Conservation (phyloP, 2,113 vertebrate genomes). For the Sorex araneus region DNA sequence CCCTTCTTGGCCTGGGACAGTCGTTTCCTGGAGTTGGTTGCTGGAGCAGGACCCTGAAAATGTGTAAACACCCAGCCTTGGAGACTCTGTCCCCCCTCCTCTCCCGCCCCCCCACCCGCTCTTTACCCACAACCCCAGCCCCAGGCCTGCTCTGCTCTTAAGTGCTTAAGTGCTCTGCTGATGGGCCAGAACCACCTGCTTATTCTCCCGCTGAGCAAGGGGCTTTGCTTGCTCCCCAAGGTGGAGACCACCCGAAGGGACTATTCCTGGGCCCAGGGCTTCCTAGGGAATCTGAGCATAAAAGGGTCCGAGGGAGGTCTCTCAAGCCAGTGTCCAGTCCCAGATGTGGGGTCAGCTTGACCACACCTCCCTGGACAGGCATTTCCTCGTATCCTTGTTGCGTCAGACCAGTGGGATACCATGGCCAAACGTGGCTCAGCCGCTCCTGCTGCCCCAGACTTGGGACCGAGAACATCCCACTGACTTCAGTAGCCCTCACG, state of each 20-base stretch:
- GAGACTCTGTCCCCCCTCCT: background rate
- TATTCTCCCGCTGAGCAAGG: constrained; percentile 6
- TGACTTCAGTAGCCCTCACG: background rate
- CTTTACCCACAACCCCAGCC: background rate
- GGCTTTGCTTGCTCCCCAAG: background rate
- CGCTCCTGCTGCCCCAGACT: background rate
- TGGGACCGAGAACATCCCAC: constrained; percentile 7
- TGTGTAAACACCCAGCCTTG: background rate
- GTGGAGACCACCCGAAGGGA: background rate
- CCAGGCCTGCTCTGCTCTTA: constrained; percentile 12
- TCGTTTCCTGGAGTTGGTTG: background rate
- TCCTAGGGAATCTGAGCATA: background rate
- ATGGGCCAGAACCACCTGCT: background rate
- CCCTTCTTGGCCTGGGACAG: background rate
- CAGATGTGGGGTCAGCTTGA: background rate
- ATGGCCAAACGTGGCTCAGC: background rate
- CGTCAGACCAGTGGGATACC: background rate
- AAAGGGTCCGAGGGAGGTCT: background rate
- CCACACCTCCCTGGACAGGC: background rate
- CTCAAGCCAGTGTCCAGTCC: background rate
- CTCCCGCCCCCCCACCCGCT: too few relatives aligned
- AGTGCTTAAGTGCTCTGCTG: constrained; percentile 13
- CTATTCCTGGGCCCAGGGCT: background rate
- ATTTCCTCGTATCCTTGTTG: background rate
- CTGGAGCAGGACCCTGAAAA: constrained; percentile 19